Percentiles rank a stretch among this genome's conserved stretches.
These are phyloP conservation scores for Enteromius treurensis DNA, from an alignment of 2,797 vertebrate genomes.

Conservation along the genomic window DNA sequence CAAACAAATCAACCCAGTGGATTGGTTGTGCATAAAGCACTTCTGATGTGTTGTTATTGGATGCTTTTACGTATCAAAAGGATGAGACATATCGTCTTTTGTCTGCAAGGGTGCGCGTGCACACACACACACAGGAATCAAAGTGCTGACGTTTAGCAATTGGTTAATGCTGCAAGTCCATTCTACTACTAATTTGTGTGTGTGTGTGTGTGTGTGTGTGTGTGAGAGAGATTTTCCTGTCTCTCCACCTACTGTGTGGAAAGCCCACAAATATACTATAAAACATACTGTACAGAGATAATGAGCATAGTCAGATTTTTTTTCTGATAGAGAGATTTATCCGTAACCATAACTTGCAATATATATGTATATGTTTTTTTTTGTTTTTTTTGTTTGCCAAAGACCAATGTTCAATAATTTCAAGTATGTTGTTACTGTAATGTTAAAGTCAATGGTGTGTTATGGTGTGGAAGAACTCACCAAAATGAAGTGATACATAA, in stretches of 20 bases:
- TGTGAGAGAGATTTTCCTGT: background rate
- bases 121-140: background rate
- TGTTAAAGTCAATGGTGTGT: background rate
- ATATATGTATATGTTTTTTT: too few species aligned
- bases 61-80: constrained; percentile 3
- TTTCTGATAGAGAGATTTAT: too few species aligned
- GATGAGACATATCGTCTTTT: background rate
- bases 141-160: constrained; percentile 13
- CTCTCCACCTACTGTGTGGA: background rate
- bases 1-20: background rate
- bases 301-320: background rate
- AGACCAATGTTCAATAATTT: too few species aligned
- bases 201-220: background rate
- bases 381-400: too few species aligned
- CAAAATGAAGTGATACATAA: background rate
- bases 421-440: too few species aligned
- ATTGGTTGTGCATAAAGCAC: background rate
- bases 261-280: background rate
- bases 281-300: background rate
- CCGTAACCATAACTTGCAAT: too few species aligned
- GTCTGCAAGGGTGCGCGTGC: background rate
- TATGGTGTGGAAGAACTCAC: background rate
- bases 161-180: background rate
- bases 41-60: background rate
- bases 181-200: background rate